These are phyloP conservation scores for Acanthisitta chloris DNA, from an alignment of 2,113 vertebrate species.

Conservation along the genomic window DNA sequence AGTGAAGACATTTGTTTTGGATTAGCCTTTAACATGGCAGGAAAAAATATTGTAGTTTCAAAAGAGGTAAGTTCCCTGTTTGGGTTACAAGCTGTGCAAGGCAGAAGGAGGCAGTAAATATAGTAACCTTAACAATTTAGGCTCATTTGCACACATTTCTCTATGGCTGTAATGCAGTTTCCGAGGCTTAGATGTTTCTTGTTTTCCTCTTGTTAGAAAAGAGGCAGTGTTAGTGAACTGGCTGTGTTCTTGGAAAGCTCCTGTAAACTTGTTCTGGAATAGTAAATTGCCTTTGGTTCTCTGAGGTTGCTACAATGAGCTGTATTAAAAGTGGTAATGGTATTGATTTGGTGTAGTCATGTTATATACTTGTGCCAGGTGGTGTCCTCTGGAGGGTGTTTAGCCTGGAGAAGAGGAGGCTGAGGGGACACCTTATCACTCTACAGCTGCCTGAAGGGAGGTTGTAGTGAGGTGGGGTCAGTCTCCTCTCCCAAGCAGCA, in stretches of 20 bases:
- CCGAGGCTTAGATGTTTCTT: not conserved
- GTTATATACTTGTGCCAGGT: not conserved
- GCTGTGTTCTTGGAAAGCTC: not conserved
- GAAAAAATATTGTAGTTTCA: not conserved
- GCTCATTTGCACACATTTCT: not conserved
- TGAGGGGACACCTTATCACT: not conserved
- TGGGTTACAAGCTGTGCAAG: not conserved
- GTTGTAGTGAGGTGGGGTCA: not conserved
- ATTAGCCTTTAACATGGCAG: not conserved
- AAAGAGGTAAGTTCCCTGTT: not conserved
- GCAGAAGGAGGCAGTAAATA: not conserved
- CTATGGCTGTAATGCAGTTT: not conserved
- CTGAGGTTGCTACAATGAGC: not conserved
- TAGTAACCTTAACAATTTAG: not conserved
- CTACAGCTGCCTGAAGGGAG: not conserved
- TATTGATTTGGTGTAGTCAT: not conserved
- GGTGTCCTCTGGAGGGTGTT: not conserved
- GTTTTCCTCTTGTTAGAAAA: not conserved
- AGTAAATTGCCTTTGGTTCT: not conserved
- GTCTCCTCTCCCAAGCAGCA: not conserved
- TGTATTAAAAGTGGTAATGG: not conserved
- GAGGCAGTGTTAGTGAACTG: not conserved
- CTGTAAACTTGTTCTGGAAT: accelerated
- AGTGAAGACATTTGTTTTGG: not conserved
- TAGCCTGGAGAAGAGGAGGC: not conserved